phyloP scores from a whole-genome alignment of 2,797 vertebrate genomes.

The Pantherophis alleghaniensis region DNA sequence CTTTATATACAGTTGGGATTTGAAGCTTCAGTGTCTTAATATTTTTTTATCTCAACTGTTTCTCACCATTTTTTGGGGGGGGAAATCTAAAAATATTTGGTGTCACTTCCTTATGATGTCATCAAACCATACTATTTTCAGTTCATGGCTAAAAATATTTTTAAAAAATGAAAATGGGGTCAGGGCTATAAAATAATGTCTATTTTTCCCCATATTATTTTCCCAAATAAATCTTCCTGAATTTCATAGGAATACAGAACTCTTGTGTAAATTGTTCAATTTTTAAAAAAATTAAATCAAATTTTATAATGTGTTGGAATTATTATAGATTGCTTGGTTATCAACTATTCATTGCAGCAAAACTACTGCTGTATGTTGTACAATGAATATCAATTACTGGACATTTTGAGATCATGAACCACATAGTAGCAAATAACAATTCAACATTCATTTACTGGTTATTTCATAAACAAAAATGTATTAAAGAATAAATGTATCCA shows the following conservation, averaged over 20 bases:
- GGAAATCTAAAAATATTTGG: not conserved
- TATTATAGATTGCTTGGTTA: conserved; percentile 43
- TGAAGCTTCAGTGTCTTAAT: not conserved
- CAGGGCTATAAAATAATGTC: not conserved
- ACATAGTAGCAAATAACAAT: not conserved
- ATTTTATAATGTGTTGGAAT: conserved; percentile 18
- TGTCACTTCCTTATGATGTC: conserved; percentile 6
- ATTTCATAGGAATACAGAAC: not conserved
- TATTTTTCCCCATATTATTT: not conserved
- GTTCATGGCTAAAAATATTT: not conserved
- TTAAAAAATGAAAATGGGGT: not conserved
- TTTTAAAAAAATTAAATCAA: conserved; percentile 7
- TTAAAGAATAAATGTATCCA: not conserved
- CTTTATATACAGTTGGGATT: not conserved
- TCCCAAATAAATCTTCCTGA: not conserved
- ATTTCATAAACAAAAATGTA: not conserved
- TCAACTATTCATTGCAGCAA: conserved; percentile 34
- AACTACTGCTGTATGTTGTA: not conserved
- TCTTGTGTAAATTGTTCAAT: conserved; percentile 9
- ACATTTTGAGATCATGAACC: not conserved
- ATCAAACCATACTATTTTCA: not conserved
- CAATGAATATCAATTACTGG: not conserved
- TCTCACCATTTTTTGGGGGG: not conserved
- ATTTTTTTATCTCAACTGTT: not conserved
- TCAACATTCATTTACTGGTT: not conserved